Evolutionary conservation across 1,140 invertebrate species (phyloP).

Genomic region (Aphelenchoides besseyi): DNA sequence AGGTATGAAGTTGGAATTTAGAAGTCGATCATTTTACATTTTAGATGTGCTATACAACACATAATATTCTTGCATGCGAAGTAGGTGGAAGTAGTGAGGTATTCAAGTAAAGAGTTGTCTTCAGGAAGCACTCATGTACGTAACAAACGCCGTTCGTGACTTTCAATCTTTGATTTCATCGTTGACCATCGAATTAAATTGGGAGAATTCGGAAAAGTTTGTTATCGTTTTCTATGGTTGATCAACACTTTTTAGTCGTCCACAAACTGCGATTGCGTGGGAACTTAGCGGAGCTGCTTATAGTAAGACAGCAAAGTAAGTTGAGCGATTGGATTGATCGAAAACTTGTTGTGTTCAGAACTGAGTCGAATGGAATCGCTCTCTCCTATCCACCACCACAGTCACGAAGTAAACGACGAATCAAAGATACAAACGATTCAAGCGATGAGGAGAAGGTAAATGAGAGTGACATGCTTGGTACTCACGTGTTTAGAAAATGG

Average conservation of each 20-base stretch:
- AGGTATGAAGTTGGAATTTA: neutral
- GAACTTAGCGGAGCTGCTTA: conserved; percentile 32
- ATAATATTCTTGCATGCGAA: neutral
- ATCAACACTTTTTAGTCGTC: conserved; percentile 36
- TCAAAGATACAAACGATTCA: neutral
- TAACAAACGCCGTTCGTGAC: conserved; percentile 38
- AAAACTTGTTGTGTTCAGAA: too few relatives aligned
- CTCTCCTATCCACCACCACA: neutral
- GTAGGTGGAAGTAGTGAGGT: neutral
- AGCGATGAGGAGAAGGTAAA: conserved; percentile 22
- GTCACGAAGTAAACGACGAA: neutral
- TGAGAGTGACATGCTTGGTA: neutral
- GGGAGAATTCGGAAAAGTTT: conserved; percentile 47
- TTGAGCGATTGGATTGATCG: neutral
- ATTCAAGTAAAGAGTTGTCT: neutral
- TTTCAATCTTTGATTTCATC: conserved; percentile 38
- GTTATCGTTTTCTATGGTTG: conserved; percentile 25
- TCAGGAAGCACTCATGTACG: conserved; percentile 44
- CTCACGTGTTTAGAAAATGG: conserved; percentile 2
- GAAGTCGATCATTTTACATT: neutral
- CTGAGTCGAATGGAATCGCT: neutral
- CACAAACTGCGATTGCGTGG: conserved; percentile 30
- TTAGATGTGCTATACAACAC: neutral
- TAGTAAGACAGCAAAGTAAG: neutral
- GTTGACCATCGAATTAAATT: conserved; percentile 40